Evolutionary conservation across 2,113 vertebrate species (phyloP).

Genomic region (Megatriorchis doriae): DNA sequence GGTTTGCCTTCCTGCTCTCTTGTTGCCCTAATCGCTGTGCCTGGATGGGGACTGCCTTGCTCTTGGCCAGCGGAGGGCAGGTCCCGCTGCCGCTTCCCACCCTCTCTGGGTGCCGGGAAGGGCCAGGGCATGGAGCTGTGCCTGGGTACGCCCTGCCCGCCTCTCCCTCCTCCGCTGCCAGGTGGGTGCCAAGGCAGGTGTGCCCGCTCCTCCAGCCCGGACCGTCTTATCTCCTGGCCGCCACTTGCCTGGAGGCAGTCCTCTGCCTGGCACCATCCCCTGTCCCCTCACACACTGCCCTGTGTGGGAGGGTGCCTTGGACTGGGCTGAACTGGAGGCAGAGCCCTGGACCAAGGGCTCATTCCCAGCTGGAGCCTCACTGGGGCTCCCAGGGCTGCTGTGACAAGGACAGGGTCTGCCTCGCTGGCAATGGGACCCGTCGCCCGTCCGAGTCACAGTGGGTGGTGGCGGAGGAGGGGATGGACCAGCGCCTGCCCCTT

Average conservation of each 20-base stretch:
- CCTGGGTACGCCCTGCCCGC: neutral
- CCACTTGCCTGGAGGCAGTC: neutral
- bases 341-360: neutral
- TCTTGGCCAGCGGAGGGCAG: neutral
- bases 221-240: neutral
- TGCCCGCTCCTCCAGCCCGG: neutral
- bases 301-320: rapidly evolving
- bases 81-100: neutral
- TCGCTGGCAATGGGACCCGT: rapidly evolving
- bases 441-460: rapidly evolving
- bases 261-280: too few relatives aligned
- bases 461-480: neutral
- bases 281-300: neutral
- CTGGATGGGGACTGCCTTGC: neutral
- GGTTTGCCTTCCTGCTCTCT: neutral
- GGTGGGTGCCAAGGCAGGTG: neutral
- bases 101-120: neutral
- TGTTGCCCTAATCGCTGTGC: neutral
- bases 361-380: neutral
- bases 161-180: neutral
- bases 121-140: neutral
- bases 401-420: neutral
- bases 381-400: rapidly evolving
- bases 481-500: neutral
- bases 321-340: neutral